Evolutionary conservation across 2,797 vertebrate genomes (phyloP), one percentile per base, ranked within the genome.

Genomic region (Helarctos malayanus): DNA sequence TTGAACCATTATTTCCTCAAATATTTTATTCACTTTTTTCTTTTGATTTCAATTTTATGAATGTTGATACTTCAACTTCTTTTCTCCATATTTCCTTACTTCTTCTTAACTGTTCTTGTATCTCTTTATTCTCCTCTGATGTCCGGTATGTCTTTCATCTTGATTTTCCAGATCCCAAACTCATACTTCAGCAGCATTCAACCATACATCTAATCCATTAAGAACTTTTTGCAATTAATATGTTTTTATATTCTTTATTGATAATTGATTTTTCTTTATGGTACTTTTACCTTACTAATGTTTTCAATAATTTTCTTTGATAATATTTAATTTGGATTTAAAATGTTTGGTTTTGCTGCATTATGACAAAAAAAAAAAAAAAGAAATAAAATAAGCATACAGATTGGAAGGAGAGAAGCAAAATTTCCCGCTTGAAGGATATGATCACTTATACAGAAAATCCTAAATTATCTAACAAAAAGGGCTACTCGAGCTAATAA

Each of bases 251-350:
- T 75, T 9, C 49, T 59, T 1, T 69, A 38, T 49, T 12, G 57
- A 49, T 47, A 69, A 88, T n/a, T 52, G 11, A 65, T 65, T 83
- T 18, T 49, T 56, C 38, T 47, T 35, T 90, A 69, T 78, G 69
- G 32, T 49, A 14, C 7, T 69, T 85, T 73, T 69, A 59, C 41
- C 32, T 47, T 78, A 79, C 23, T 69, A 41, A 78, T 29, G 1
- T 69, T 69, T 86, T 61, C 1, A 80, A 11, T 45, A 71, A 25
- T 75, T 95, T 94, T 90, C 6, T 84, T 19, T 79, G 41, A 27
- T 86, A 86, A 71, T 79, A 85, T 45, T 52, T 79, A 71, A 52
- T 79, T 94, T 90, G 15, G 8, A 54, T 91, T 95, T 85, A 59
- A 59, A 91, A 27, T 91, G 79, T 79, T 41, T 57, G 29, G 56